Conservation (phyloP, 2,113 vertebrate genomes). For the Dromaius novaehollandiae region DNA sequence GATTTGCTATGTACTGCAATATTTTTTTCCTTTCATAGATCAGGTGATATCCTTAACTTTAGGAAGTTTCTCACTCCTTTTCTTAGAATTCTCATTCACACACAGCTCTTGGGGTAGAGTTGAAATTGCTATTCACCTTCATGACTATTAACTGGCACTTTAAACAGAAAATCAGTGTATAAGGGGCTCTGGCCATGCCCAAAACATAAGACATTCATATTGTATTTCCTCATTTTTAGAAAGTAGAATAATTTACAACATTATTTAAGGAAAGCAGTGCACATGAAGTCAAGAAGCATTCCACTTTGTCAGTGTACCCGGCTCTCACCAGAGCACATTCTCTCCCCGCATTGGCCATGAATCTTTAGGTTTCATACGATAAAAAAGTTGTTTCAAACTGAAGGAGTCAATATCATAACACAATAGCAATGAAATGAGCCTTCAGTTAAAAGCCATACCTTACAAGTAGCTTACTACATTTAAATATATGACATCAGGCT, state of each 20-base stretch:
- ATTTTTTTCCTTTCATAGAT: not conserved
- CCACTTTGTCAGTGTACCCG: not conserved
- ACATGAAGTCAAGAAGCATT: not conserved
- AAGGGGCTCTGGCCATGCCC: not conserved
- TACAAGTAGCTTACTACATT: not conserved
- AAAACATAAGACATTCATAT: too few relatives aligned
- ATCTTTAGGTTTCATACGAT: not conserved
- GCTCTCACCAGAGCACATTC: not conserved
- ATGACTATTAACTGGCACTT: not conserved
- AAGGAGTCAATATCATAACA: not conserved
- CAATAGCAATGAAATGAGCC: not conserved
- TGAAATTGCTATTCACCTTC: not conserved
- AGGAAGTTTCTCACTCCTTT: not conserved
- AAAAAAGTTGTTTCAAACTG: not conserved
- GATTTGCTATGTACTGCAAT: not conserved
- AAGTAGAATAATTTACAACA: too few relatives aligned
- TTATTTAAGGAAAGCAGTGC: not conserved
- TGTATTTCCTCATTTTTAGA: not conserved
- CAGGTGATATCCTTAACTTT: not conserved
- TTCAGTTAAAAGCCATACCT: not conserved
- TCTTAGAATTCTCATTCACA: not conserved
- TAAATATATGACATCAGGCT: not conserved
- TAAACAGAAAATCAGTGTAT: not conserved
- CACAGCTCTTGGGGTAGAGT: not conserved
- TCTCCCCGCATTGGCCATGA: not conserved